phyloP scores from a whole-genome alignment of 2,797 vertebrate species.

The Poeciliopsis turneri region DNA sequence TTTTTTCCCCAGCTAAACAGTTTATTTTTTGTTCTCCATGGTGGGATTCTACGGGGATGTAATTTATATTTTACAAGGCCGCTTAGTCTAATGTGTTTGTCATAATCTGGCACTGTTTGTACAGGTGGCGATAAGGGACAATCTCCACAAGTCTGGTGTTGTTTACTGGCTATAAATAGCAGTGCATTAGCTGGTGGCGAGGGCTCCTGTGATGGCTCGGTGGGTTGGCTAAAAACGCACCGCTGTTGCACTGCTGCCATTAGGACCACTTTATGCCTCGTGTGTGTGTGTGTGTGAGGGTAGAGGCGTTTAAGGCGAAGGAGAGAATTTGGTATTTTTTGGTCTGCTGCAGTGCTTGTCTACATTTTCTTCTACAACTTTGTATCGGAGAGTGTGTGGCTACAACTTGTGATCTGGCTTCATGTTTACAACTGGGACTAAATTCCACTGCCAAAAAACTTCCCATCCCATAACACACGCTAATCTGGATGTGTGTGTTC shows the following conservation, averaged over 20 bases:
- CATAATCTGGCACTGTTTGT: constrained; percentile 35
- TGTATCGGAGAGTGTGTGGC: constrained; percentile 28
- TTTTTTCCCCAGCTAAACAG: constrained; percentile 7
- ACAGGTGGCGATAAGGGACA: constrained; percentile 53
- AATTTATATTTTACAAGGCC: constrained; percentile 11
- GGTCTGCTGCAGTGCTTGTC: constrained; percentile 16
- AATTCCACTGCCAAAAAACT: constrained; percentile 39
- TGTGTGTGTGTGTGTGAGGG: background rate
- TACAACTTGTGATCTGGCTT: constrained; percentile 31
- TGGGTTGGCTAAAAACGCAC: constrained; percentile 34
- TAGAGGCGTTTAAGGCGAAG: background rate
- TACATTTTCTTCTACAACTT: constrained; percentile 13
- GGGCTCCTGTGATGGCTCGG: constrained; percentile 42
- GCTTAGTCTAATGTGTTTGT: constrained; percentile 30
- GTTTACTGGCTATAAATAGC: constrained; percentile 65
- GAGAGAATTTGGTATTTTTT: constrained; percentile 38
- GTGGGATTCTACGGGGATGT: constrained; percentile 8
- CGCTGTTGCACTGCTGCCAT: constrained; percentile 51
- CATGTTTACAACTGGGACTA: constrained; percentile 55
- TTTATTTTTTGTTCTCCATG: constrained; percentile 2
- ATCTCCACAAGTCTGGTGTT: constrained; percentile 40
- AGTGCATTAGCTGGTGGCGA: constrained; percentile 56
- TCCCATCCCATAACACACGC: constrained; percentile 28
- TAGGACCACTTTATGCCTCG: constrained; percentile 49
- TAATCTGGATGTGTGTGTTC: constrained; percentile 42